phyloP scores from a whole-genome alignment of 1,140 invertebrate genomes.

The Leucophenga varia region DNA sequence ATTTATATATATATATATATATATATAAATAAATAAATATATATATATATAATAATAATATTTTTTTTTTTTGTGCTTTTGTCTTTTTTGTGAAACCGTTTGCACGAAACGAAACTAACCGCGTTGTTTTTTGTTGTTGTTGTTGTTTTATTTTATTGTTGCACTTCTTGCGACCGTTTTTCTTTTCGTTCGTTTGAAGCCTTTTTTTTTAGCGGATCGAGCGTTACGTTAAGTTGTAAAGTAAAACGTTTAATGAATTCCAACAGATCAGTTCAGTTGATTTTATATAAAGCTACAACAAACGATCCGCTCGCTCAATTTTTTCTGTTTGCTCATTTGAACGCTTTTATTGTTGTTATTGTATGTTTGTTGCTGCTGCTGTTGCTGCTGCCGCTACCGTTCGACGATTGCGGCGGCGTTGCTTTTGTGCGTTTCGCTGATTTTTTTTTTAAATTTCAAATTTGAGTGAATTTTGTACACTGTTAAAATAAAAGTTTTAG shows the following conservation, averaged over 20 bases:
- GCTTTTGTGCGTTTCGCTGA: neutral
- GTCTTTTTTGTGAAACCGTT: too few relatives aligned
- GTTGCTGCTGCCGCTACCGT: slow-evolving; percentile 9
- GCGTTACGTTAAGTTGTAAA: slow-evolving; percentile 36
- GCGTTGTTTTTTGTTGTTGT: neutral
- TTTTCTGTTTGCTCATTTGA: too few relatives aligned
- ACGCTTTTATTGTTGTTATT: too few relatives aligned
- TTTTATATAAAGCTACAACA: slow-evolving; percentile 56
- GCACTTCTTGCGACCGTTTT: too few relatives aligned
- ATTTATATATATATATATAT: too few relatives aligned
- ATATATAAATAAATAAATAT: too few relatives aligned
- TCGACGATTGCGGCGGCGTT: slow-evolving; percentile 13
- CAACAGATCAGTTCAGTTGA: slow-evolving; percentile 55
- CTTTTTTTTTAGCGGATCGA: slow-evolving; percentile 20
- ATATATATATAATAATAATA: too few relatives aligned
- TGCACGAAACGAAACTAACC: too few relatives aligned
- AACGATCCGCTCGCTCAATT: too few relatives aligned
- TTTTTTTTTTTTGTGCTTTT: too few relatives aligned
- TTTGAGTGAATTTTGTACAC: slow-evolving; percentile 4
- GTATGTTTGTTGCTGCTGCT: neutral
- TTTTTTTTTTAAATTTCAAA: slow-evolving; percentile 9
- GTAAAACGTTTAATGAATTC: slow-evolving; percentile 56
- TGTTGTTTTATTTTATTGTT: neutral
- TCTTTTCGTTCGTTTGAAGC: too few relatives aligned
- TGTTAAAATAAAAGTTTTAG: too few relatives aligned